phyloP scores from a whole-genome alignment of 2,888 invertebrate genomes.

The Dromius quadrimaculatus region DNA sequence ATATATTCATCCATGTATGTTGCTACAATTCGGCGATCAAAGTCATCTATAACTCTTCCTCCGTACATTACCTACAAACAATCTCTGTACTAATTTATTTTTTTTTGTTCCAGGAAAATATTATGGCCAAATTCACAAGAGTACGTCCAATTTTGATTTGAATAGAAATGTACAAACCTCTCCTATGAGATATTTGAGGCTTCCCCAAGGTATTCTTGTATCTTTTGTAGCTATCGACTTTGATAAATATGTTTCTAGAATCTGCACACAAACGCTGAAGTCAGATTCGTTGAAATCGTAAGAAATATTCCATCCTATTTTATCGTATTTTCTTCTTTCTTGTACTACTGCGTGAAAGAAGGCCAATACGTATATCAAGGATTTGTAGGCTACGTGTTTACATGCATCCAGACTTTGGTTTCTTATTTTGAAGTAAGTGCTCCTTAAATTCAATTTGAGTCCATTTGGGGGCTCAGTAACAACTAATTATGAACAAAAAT shows the following conservation, averaged over 20 bases:
- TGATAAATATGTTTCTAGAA: slow-evolving; percentile 85
- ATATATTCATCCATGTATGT: slow-evolving; percentile 96
- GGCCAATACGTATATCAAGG: slow-evolving; percentile 87
- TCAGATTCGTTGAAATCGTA: slow-evolving; percentile 96
- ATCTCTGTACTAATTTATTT: background rate
- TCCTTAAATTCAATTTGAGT: slow-evolving; percentile 86
- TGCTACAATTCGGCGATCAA: slow-evolving; percentile 86
- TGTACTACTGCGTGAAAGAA: slow-evolving; percentile 95
- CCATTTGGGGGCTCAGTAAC: slow-evolving; percentile 95
- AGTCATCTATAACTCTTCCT: slow-evolving; percentile 92
- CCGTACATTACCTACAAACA: slow-evolving; percentile 88
- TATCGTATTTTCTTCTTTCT: slow-evolving; percentile 92
- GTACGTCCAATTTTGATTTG: too few relatives aligned
- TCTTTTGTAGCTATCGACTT: slow-evolving; percentile 74
- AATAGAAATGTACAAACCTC: slow-evolving; percentile 73
- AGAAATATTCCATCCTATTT: slow-evolving; percentile 94
- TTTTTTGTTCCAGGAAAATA: background rate
- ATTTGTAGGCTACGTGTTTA: slow-evolving; percentile 80
- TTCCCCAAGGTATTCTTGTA: slow-evolving; percentile 86
- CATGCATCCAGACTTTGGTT: slow-evolving; percentile 80
- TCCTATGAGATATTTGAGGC: slow-evolving; percentile 91
- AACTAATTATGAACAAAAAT: slow-evolving; percentile 69
- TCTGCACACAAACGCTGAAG: slow-evolving; percentile 88
- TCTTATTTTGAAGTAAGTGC: slow-evolving; percentile 89
- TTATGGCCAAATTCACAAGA: too few relatives aligned